Conservation (phyloP, 2,113 vertebrate species). For the Tychaedon coryphoeus region DNA sequence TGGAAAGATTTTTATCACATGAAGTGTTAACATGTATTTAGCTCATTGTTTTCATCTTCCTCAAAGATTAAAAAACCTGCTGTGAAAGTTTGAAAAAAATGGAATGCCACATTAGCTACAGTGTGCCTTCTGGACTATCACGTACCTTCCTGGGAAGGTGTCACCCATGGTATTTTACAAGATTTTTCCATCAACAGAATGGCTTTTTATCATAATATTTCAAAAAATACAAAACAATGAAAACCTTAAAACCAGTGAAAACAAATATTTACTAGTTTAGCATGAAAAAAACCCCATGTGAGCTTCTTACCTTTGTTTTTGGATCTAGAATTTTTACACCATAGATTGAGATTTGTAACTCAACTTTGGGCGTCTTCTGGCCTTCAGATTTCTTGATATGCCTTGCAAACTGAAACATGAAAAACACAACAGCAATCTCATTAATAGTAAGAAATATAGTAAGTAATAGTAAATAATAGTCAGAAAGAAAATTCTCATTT, state of each 20-base stretch:
- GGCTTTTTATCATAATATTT: not conserved
- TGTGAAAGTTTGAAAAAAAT: not conserved
- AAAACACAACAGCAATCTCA: not conserved
- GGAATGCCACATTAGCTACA: not conserved
- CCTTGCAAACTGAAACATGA: conserved; percentile 87
- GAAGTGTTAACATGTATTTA: not conserved
- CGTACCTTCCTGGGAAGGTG: not conserved
- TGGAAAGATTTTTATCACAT: not conserved
- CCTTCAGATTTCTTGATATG: conserved; percentile 99
- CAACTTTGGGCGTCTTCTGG: conserved; percentile 95
- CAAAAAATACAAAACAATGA: not conserved
- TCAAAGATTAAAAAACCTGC: not conserved
- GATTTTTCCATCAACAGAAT: not conserved
- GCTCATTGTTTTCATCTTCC: not conserved
- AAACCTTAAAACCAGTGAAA: not conserved
- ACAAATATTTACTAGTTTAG: not conserved
- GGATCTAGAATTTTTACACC: conserved; percentile 96
- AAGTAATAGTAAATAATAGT: no score
- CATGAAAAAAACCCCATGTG: rapidly evolving
- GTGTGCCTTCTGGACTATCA: not conserved
- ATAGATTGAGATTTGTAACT: conserved; percentile 97
- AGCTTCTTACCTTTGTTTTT: conserved; percentile 88
- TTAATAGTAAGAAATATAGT: not conserved
- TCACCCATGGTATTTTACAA: not conserved
- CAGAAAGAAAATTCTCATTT: not conserved